Evolutionary conservation across 2,888 invertebrate species (phyloP), one percentile per base, ranked within the genome.

Genomic region (Lepidocyrtinus sp.): DNA sequence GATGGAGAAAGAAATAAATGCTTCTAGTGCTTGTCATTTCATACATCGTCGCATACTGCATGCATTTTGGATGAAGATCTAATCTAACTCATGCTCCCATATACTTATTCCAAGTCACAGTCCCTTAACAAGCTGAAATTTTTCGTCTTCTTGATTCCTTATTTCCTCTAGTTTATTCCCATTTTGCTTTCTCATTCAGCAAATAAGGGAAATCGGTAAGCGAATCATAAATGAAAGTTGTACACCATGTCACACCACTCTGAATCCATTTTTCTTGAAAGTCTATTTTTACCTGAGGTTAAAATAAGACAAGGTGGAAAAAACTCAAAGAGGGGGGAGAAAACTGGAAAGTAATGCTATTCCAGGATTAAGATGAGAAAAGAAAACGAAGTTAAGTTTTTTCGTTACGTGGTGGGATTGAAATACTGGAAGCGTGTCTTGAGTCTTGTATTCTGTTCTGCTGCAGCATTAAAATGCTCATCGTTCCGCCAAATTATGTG

Each of bases 41-140:
- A 55, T 17, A 55, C 55, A 15, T n/a, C 55, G n/a, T 3, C 55
- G 17, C 55, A 55, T n/a, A 12, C n/a, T 68, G 65, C 61, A 78
- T 78, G 78, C 68, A 78, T 78, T 78, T 78, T 78, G 67, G 27
- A 78, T 78, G 73, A 78, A 73, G 55, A 55, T 55, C n/a, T 9
- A n/a, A 61, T 21, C 21, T 15, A 25, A 21, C 36, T 17, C 21
- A n/a, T n/a, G n/a, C 3, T 17, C 59, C 25, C 46, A 21, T 67
- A 45, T 21, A 27, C 27, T 17, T 21, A 22, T 22, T 50, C 12
- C 15, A 69, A 69, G 55, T 50, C 7, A 25, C 21, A 26, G n/a
- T 65, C 36, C 17, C n/a, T 26, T 45, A 36, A 61, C 67, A 25
- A 22, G 25, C 22, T 21, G 25, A 68, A 67, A 67, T 19, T 65